Conservation (phyloP, 1,140 invertebrate species). For the Neomicropteryx cornuta region DNA sequence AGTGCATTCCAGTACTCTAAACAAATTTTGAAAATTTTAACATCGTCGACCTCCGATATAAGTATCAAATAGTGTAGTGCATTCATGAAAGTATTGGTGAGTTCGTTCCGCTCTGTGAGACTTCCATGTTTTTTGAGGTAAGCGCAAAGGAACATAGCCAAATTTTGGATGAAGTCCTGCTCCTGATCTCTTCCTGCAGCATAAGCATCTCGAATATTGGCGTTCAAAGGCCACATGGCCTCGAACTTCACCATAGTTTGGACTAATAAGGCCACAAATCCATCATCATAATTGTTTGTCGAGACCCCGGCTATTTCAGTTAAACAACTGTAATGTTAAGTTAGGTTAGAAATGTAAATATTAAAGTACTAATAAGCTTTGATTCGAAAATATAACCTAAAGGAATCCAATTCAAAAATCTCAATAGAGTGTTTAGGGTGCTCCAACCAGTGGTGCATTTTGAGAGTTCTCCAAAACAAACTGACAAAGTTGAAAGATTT, state of each 20-base stretch:
- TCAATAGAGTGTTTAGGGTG: conserved; percentile 89
- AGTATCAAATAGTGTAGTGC: conserved; percentile 89
- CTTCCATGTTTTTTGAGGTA: conserved; percentile 92
- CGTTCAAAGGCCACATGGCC: conserved; percentile 80
- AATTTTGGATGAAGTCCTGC: conserved; percentile 98
- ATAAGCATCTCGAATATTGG: conserved; percentile 91
- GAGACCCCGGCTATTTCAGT: conserved; percentile 94
- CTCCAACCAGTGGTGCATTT: conserved; percentile 86
- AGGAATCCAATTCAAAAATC: conserved; percentile 99
- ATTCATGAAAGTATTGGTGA: conserved; percentile 62
- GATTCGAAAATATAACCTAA: conserved; percentile 99
- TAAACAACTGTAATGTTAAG: conserved; percentile 95
- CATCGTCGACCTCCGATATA: conserved; percentile 98
- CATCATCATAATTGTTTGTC: conserved; percentile 81
- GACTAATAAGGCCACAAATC: conserved; percentile 80
- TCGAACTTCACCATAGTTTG: conserved; percentile 87
- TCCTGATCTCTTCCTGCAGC: conserved; percentile 88
- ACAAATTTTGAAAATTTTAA: conserved; percentile 99
- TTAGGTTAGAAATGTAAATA: conserved; percentile 97
- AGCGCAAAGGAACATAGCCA: conserved; percentile 94
- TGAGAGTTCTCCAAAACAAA: conserved; percentile 97
- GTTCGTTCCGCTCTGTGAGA: conserved; percentile 71
- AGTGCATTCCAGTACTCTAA: conserved; percentile 98
- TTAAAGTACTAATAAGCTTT: conserved; percentile 87
- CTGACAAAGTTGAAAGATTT: conserved; percentile 95